These are phyloP conservation scores for Hippoglossus hippoglossus DNA, from an alignment of 2,797 vertebrate species.

Conservation along the genomic window DNA sequence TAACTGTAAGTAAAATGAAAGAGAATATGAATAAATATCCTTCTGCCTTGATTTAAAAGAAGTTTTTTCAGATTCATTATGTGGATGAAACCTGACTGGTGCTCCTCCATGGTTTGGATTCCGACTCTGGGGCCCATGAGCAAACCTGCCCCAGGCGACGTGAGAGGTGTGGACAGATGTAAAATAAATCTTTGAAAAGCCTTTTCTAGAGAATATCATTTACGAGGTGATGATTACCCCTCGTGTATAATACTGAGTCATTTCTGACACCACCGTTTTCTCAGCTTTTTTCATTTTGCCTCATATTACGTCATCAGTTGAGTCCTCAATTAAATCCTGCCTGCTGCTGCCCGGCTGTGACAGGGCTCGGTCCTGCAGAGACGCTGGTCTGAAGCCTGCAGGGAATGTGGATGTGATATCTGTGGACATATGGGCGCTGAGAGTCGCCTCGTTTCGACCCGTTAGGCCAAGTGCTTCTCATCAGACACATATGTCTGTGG, in stretches of 20 bases:
- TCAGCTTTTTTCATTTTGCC: not conserved
- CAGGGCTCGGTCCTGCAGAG: conserved; percentile 33
- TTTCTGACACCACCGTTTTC: conserved; percentile 11
- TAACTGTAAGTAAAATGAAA: not conserved
- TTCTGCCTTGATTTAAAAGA: too few relatives aligned
- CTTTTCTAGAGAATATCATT: too few relatives aligned
- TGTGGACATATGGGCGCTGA: conserved; percentile 29
- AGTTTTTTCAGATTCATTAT: too few relatives aligned
- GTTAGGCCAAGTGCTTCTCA: conserved; percentile 58
- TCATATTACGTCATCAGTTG: not conserved
- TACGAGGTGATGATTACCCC: conserved; percentile 1
- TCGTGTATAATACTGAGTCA: conserved; percentile 17
- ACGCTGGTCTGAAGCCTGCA: conserved; percentile 31
- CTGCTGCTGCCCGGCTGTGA: conserved; percentile 19
- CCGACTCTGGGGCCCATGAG: too few relatives aligned
- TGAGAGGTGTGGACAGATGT: not conserved
- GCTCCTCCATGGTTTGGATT: too few relatives aligned
- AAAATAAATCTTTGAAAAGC: not conserved
- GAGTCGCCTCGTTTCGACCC: conserved; percentile 41
- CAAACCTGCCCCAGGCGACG: too few relatives aligned
- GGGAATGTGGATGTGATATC: conserved; percentile 44
- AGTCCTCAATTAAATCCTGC: conserved; percentile 43
- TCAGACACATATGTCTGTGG: conserved; percentile 59
- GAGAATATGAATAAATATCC: not conserved
- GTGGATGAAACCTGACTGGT: too few relatives aligned